Percentiles rank a stretch among this genome's conserved stretches.
These are phyloP conservation scores for Cotesia vestalis DNA, from an alignment of 1,140 invertebrate species.

Conservation along the genomic window DNA sequence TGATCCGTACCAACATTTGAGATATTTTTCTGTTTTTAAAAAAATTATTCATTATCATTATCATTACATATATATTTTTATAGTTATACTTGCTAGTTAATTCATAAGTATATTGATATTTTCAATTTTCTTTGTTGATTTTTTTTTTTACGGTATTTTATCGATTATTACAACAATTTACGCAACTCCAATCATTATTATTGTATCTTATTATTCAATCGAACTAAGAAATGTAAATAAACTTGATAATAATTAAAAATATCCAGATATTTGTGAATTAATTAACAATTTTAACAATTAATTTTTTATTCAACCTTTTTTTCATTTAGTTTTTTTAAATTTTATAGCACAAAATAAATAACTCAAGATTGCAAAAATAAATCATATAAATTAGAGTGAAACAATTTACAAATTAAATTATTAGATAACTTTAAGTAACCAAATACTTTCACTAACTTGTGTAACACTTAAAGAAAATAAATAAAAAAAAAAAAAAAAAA, in stretches of 20 bases:
- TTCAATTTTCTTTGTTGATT: too few species aligned
- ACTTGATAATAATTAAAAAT: too few species aligned
- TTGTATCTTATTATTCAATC: too few species aligned
- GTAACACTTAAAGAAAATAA: constrained; percentile 5
- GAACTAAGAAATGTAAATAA: too few species aligned
- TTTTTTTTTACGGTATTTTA: too few species aligned
- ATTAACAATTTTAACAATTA: too few species aligned
- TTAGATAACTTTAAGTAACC: background rate
- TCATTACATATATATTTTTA: background rate
- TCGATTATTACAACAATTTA: too few species aligned
- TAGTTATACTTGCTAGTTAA: background rate
- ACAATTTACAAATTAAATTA: background rate
- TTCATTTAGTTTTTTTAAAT: too few species aligned
- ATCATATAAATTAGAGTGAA: background rate
- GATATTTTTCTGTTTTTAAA: constrained; percentile 50
- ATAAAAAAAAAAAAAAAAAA: constrained; percentile 14
- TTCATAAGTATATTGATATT: background rate
- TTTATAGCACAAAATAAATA: too few species aligned
- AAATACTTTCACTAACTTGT: background rate
- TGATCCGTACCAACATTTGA: constrained; percentile 43
- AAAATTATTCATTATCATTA: constrained; percentile 1
- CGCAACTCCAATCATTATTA: too few species aligned
- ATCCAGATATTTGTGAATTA: too few species aligned
- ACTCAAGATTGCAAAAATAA: background rate
- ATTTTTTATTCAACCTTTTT: too few species aligned